A percentile compares a stretch with the other conserved stretches of the same genome.
Evolutionary conservation across 1,140 invertebrate genomes (phyloP).

Genomic region (Apis dorsata): DNA sequence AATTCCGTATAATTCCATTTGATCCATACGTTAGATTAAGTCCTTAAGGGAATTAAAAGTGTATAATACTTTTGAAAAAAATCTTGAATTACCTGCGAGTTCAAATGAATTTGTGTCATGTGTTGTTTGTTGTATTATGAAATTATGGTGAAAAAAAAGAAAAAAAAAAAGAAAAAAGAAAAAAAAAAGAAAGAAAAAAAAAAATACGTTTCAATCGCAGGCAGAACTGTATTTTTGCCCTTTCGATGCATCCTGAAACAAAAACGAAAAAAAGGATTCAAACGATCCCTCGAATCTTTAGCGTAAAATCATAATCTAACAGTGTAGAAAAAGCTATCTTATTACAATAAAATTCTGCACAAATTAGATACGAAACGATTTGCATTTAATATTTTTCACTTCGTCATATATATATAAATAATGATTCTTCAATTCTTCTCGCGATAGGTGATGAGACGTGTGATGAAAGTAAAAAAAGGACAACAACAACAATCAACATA

Average conservation of each 20-base stretch:
- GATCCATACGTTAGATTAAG: too few relatives aligned
- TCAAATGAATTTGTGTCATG: background rate
- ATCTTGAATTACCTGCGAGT: background rate
- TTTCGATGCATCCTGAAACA: slow-evolving; percentile 44
- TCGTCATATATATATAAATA: background rate
- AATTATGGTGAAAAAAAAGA: background rate
- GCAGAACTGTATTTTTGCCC: slow-evolving; percentile 39
- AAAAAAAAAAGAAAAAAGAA: too few relatives aligned
- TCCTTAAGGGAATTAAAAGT: too few relatives aligned
- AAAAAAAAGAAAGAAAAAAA: too few relatives aligned
- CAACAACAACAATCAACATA: background rate
- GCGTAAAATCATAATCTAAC: slow-evolving; percentile 41
- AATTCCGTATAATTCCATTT: background rate
- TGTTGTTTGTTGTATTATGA: background rate
- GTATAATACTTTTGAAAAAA: background rate
- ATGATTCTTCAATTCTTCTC: background rate
- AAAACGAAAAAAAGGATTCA: slow-evolving; percentile 37
- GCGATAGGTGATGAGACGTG: background rate
- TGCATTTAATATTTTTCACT: background rate
- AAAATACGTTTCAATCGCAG: background rate
- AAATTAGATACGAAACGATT: slow-evolving; percentile 21
- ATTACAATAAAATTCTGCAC: slow-evolving; percentile 58
- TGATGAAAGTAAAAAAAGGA: background rate
- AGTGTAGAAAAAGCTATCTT: slow-evolving; percentile 51
- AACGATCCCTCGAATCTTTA: slow-evolving; percentile 45